Conservation (phyloP, 1,140 invertebrate genomes). For the Ganaspis sp. region DNA sequence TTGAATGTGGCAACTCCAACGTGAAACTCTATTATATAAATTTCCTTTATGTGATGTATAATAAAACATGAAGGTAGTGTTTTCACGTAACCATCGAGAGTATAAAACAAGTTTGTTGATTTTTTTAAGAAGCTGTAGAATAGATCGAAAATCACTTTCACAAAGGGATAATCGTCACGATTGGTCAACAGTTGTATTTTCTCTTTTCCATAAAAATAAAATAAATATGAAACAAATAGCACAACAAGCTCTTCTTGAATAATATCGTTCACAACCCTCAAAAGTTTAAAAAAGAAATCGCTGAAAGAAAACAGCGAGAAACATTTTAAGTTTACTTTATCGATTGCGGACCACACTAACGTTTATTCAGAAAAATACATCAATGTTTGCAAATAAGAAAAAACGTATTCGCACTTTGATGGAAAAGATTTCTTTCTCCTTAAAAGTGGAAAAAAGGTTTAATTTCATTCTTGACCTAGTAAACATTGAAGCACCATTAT, state of each 20-base stretch:
- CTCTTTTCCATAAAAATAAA: not conserved
- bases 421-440: not conserved
- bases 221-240: not conserved
- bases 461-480: not conserved
- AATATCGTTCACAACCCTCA: not conserved
- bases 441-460: not conserved
- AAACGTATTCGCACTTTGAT: not conserved
- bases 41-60: not conserved
- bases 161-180: constrained; percentile 8
- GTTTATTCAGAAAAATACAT: constrained; percentile 1
- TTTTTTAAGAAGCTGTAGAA: not conserved
- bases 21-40: not conserved
- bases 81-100: not conserved
- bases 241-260: not conserved
- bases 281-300: not conserved
- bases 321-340: constrained; percentile 17
- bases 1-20: not conserved
- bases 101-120: constrained; percentile 5
- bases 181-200: not conserved
- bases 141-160: not conserved
- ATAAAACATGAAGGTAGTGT: not conserved
- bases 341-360: not conserved
- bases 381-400: not conserved
- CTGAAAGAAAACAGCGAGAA: not conserved
- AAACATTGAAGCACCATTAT: not conserved